Base-by-base conservation (phyloP, 2,797 vertebrate species). In the Lepilemur ruficaudatus region DNA sequence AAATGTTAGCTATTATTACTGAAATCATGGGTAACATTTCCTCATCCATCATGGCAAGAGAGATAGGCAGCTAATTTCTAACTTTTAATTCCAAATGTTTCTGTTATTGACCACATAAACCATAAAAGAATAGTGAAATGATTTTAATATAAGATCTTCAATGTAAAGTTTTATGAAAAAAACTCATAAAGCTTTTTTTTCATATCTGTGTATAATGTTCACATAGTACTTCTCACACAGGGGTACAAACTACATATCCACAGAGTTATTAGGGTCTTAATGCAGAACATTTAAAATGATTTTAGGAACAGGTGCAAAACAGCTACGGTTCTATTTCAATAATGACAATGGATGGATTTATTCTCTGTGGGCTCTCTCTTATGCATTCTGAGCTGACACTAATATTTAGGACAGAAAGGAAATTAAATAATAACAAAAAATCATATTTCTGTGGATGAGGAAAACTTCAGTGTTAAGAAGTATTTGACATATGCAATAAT, bases 251-350 rank as follows among this genome's bases (percentile, higher is more conserved):
- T 89, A 4, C n/a, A 6, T 35, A 72, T 70, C 17, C 2, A 7
- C 22, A 82, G 72, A 75, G 65, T 57, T 69, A 67, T 78, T 78
- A 93, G 50, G 1, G 55, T 81, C 78, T 96, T 92, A 52, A 23
- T 32, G 83, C 88, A 95, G 48, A 83, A 93, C 35, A 8, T 93
- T 41, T 79, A 78, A 82, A 95, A 94, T 35, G 43, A 84, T 89
- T 93, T 97, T 93, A 94, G 78, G 78, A 94, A 90, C 92, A 97
- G 93, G 78, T 96, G 88, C 85, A 65, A 80, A 97, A 91, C 92
- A 92, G 88, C 93, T 95, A 92, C 81, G 91, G 81, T 70, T 94
- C 81, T 76, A 48, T 75, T 91, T 88, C 38, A 43, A 9, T 93
- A 94, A 89, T 72, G 69, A 78, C n/a, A 88, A n/a, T 32, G 48